Evolutionary conservation across 2,797 vertebrate genomes (phyloP).

Genomic region (Sebastes goodei): DNA sequence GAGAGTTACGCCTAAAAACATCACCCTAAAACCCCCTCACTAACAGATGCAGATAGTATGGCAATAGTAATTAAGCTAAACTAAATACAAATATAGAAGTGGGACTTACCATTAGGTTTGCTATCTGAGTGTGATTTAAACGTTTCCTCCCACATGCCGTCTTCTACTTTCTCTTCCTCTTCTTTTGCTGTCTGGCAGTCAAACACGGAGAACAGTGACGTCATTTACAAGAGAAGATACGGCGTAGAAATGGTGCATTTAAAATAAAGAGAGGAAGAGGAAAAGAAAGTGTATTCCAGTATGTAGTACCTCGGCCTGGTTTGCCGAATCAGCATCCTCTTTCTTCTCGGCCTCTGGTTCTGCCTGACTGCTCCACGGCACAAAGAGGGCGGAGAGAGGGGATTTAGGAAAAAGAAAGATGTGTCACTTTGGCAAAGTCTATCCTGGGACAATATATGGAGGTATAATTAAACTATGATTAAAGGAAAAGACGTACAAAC

Average conservation of each 20-base stretch:
- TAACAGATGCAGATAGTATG: not conserved
- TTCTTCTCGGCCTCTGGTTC: slow-evolving; percentile 80
- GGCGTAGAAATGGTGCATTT: not conserved
- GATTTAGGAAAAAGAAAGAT: not conserved
- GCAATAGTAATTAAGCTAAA: not conserved
- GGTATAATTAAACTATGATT: slow-evolving; percentile 32
- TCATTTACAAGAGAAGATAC: not conserved
- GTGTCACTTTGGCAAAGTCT: slow-evolving; percentile 17
- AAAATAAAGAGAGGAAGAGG: not conserved
- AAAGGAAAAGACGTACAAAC: slow-evolving; percentile 46
- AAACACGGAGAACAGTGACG: not conserved
- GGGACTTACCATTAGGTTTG: slow-evolving; percentile 88
- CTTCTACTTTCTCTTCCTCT: slow-evolving; percentile 80
- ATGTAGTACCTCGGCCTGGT: slow-evolving; percentile 67
- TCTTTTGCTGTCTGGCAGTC: slow-evolving; percentile 53
- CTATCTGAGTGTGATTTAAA: slow-evolving; percentile 92
- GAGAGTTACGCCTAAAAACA: not conserved
- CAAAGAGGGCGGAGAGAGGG: not conserved
- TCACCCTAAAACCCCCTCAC: not conserved
- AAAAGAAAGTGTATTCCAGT: not conserved
- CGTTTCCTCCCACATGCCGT: slow-evolving; percentile 92
- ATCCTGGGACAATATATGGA: slow-evolving; percentile 18
- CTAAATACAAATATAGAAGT: not conserved
- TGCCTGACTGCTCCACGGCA: slow-evolving; percentile 70
- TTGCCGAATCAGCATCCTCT: slow-evolving; percentile 70